A percentile compares a stretch with the other conserved stretches of the same genome.
Conservation (phyloP, 2,113 vertebrate species). For the Thinocorus orbignyianus region DNA sequence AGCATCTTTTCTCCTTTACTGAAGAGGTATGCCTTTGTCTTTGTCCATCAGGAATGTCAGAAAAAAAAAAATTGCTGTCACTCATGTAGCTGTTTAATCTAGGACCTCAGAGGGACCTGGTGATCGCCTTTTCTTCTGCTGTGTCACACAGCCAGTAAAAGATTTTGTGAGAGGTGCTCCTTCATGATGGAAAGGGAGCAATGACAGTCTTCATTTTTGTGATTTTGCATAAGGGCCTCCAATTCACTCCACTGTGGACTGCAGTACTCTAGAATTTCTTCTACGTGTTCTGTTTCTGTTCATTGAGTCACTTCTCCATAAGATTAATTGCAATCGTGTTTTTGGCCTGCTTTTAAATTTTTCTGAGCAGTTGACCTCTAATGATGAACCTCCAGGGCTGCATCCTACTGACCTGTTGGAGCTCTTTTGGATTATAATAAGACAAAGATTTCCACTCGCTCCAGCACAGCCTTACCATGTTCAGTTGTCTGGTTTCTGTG, state of each 20-base stretch:
- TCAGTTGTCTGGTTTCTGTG: background rate
- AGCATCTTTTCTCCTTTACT: background rate
- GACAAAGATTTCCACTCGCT: background rate
- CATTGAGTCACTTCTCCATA: background rate
- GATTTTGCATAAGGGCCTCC: background rate
- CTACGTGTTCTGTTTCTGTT: background rate
- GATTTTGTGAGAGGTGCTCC: background rate
- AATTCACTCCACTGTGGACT: background rate
- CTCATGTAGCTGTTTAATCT: background rate
- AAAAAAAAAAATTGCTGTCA: slow-evolving; percentile 52
- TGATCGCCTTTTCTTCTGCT: background rate
- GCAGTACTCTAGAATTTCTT: background rate
- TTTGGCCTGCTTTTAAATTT: background rate
- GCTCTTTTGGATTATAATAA: background rate
- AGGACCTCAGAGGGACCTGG: background rate
- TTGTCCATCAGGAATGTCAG: slow-evolving; percentile 1
- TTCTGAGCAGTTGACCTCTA: background rate
- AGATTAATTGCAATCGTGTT: background rate
- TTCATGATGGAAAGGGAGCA: background rate
- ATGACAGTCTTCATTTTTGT: background rate
- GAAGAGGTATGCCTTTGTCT: background rate
- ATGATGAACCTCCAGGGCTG: background rate
- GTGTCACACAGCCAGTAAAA: background rate
- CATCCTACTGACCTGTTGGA: background rate
- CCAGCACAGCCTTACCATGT: background rate